Evolutionary conservation across 1,140 invertebrate genomes (phyloP), one percentile per base, ranked within the genome.

Genomic region (Dolichoris vasculosae): DNA sequence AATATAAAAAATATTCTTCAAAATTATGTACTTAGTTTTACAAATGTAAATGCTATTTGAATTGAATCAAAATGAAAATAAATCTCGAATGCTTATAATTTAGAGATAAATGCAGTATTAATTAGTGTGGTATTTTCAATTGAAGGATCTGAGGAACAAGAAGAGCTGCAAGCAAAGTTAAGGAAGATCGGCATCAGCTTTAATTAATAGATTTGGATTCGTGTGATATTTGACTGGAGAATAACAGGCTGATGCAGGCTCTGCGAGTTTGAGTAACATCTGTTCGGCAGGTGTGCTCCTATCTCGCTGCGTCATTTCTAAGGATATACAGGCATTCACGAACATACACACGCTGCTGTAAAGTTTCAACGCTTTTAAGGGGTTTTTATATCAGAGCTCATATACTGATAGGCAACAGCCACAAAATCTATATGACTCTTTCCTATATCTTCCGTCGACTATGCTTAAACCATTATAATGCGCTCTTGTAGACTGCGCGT

Each of bases 221-320:
- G 64, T 51, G 80, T 38, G 80, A 82, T 71, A 48, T 51, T 48
- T 11, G 67, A 63, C 32, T 20, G n/a, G 9, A 20, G 38, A 1
- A n/a, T 46, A 30, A 51, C 63, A 63, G 63, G 63, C 63, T 81
- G 82, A 40, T 13, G 55, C 2, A 26, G n/a, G 7, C 17, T 11
- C 9, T 59, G 55, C 23, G 23, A 26, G 32, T 64, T 26, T 63
- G 64, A n/a, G 43, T 26, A 84, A 79, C 83, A 84, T 84, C 83
- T 84, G 83, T 84, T 64, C 76, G 83, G 83, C 83, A 84, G 83
- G 83, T 84, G 83, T 75, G 46, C 48, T 8, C 0, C 7, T 38
- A 15, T 9, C 64, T 11, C 43, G n/a, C 23, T 64, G 11, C 59
- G 4, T 23, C 63, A n/a, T 2, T 30, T 67, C 59, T 67, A 64